A percentile compares a stretch with the other conserved stretches of the same genome.
phyloP scores from a whole-genome alignment of 2,797 vertebrate genomes.

The Takifugu rubripes region DNA sequence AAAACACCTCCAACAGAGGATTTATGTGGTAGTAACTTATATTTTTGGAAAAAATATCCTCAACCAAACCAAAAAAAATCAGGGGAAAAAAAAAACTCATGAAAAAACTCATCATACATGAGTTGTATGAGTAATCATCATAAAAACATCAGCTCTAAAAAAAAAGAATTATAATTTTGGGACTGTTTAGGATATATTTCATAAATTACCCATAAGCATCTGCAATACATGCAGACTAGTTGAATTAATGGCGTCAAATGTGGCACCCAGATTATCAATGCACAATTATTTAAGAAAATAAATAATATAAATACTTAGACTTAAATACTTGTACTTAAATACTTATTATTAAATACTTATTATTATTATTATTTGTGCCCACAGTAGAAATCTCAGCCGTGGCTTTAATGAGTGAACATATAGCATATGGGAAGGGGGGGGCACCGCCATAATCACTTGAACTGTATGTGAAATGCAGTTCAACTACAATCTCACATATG shows the following conservation, averaged over 20 bases:
- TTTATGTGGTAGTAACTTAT: not conserved
- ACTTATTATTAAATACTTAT: too few relatives aligned
- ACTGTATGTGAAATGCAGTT: constrained; percentile 22
- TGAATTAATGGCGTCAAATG: constrained; percentile 33
- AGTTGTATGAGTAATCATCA: not conserved
- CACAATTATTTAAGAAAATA: constrained; percentile 3
- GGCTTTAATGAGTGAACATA: constrained; percentile 51
- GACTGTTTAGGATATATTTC: not conserved
- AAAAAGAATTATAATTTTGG: not conserved
- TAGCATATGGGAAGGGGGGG: constrained; percentile 16
- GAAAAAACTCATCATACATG: not conserved
- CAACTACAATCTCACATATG: constrained; percentile 45
- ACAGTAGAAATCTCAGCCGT: constrained; percentile 46
- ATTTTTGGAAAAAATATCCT: constrained; percentile 19
- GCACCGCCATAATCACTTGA: constrained; percentile 24
- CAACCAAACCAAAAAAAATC: constrained; percentile 14
- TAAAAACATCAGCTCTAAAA: not conserved
- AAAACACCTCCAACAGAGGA: not conserved
- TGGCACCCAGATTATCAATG: constrained; percentile 17
- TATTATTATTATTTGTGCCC: constrained; percentile 24
- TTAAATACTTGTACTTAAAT: too few relatives aligned
- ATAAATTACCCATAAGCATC: constrained; percentile 16
- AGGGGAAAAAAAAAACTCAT: too few relatives aligned
- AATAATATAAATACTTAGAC: not conserved
- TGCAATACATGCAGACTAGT: constrained; percentile 28